phyloP scores from a whole-genome alignment of 1,140 invertebrate genomes.

The Pararge aegeria region DNA sequence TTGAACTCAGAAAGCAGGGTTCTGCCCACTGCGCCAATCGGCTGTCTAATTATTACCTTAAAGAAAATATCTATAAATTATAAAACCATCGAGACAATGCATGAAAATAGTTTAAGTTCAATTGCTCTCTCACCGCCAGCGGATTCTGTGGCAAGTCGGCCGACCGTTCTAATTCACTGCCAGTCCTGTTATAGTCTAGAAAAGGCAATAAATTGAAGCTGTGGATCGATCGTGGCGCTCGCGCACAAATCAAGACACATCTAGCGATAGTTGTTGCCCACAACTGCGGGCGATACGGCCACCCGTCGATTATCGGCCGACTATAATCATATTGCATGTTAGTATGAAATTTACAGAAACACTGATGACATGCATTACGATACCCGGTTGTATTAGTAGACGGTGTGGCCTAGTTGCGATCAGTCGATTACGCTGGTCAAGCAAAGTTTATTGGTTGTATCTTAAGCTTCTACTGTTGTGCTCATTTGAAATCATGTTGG shows the following conservation, averaged over 20 bases:
- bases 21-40: too few relatives aligned
- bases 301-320: constrained; percentile 54
- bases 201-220: constrained; percentile 63
- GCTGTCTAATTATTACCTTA: too few relatives aligned
- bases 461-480: too few relatives aligned
- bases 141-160: constrained; percentile 20
- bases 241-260: constrained; percentile 67
- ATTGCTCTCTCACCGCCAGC: constrained; percentile 12
- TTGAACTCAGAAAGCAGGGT: too few relatives aligned
- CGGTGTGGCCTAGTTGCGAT: too few relatives aligned
- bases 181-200: constrained; percentile 49
- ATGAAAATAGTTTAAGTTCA: constrained; percentile 3
- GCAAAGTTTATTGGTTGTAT: too few relatives aligned
- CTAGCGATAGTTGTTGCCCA: constrained; percentile 55
- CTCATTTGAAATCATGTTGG: too few relatives aligned
- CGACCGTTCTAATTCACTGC: constrained; percentile 48
- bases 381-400: neutral
- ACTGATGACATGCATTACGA: neutral
- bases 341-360: neutral
- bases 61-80: too few relatives aligned
- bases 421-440: too few relatives aligned
- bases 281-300: constrained; percentile 61
- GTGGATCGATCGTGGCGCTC: constrained; percentile 55
- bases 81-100: too few relatives aligned
- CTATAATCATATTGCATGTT: constrained; percentile 9